phyloP scores from a whole-genome alignment of 2,888 invertebrate species.

The Falcaria lacertinaria region DNA sequence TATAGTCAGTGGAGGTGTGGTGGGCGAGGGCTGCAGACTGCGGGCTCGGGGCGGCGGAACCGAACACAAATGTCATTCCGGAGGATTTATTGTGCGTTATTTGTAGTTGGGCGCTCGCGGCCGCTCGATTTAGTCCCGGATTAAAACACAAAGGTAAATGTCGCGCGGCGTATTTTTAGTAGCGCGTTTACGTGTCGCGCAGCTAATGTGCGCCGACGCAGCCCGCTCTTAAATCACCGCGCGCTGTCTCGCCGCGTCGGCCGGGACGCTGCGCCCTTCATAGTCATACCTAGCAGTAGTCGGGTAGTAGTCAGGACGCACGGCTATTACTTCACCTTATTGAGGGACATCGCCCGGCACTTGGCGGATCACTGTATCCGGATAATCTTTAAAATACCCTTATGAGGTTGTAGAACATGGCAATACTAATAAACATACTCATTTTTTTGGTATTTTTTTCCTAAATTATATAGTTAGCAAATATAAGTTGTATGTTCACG shows the following conservation, averaged over 20 bases:
- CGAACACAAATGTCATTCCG: slow-evolving; percentile 45
- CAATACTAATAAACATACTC: no score
- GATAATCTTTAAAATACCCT: no score
- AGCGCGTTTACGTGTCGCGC: slow-evolving; percentile 26
- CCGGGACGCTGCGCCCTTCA: no score
- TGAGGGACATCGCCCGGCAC: no score
- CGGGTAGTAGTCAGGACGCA: no score
- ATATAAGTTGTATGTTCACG: no score
- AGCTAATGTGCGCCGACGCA: slow-evolving; percentile 32
- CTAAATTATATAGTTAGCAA: no score
- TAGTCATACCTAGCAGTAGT: no score
- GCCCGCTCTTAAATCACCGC: slow-evolving; percentile 23
- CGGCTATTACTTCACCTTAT: no score
- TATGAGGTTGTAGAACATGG: no score
- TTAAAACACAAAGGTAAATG: slow-evolving; percentile 61
- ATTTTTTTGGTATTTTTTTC: no score
- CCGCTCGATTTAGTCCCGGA: slow-evolving; percentile 40
- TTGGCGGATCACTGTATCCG: no score
- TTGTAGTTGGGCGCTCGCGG: slow-evolving; percentile 28
- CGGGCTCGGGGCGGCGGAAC: slow-evolving; percentile 9
- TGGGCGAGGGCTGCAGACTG: slow-evolving; percentile 6
- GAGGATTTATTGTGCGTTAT: slow-evolving; percentile 50
- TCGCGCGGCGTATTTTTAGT: slow-evolving; percentile 47
- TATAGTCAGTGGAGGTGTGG: background rate
- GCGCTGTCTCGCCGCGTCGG: slow-evolving; percentile 23